phyloP scores from a whole-genome alignment of 2,888 invertebrate species.

The Sylvicola fuscatus region DNA sequence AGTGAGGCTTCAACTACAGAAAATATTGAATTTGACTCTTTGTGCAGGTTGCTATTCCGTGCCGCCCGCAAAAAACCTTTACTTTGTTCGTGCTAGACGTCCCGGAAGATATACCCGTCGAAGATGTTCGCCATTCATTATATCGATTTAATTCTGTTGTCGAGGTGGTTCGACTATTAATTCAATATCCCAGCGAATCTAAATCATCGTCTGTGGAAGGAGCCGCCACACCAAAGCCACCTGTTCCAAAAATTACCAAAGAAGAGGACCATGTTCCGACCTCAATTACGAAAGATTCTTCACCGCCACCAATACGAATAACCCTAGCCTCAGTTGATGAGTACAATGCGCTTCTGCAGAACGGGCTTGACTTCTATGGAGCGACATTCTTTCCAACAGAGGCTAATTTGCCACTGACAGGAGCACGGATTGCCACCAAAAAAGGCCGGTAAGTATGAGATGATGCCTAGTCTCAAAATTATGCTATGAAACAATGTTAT shows the following conservation, averaged over 20 bases:
- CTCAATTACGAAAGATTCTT: constrained; percentile 29
- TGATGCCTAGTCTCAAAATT: not conserved
- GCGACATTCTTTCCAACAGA: constrained; percentile 77
- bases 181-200: constrained; percentile 18
- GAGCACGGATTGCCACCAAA: constrained; percentile 34
- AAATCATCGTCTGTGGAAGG: constrained; percentile 15
- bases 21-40: constrained; percentile 5
- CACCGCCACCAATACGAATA: constrained; percentile 44
- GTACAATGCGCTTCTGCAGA: constrained; percentile 56
- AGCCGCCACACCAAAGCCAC: constrained; percentile 26
- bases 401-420: constrained; percentile 42
- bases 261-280: constrained; percentile 21
- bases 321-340: constrained; percentile 58
- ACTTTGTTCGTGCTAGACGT: constrained; percentile 65
- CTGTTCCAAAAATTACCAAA: constrained; percentile 26
- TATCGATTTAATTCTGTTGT: constrained; percentile 63
- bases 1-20: no score
- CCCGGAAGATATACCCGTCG: constrained; percentile 66
- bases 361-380: constrained; percentile 71
- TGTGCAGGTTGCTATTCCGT: constrained; percentile 54
- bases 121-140: constrained; percentile 61
- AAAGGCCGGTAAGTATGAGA: constrained; percentile 16
- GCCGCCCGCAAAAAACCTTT: constrained; percentile 73
- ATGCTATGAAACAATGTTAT: constrained; percentile 2
- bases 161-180: constrained; percentile 49